Conservation (phyloP, 2,888 invertebrate species). For the Ophioninae sp. region DNA sequence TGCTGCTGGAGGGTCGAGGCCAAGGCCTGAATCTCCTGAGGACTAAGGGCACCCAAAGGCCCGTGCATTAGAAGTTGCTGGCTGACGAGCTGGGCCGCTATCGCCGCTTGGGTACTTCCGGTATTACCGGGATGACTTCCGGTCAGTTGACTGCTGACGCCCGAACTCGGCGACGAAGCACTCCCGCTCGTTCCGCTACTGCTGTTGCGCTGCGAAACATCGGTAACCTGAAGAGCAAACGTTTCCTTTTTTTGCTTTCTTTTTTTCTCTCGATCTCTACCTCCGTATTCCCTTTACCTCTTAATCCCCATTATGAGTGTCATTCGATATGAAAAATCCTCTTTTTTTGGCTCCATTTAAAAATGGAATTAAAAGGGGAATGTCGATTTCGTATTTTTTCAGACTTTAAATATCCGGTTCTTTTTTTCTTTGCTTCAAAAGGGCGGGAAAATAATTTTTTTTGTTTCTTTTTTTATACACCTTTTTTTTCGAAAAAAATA, state of each 20-base stretch:
- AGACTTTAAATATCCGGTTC: neutral
- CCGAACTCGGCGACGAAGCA: constrained; percentile 81
- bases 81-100: constrained; percentile 79
- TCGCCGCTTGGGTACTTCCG: constrained; percentile 76
- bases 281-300: neutral
- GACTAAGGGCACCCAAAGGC: constrained; percentile 74
- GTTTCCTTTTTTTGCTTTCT: constrained; percentile 38
- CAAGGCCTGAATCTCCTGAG: constrained; percentile 81
- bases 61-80: constrained; percentile 80
- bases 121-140: constrained; percentile 76
- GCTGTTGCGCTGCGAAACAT: constrained; percentile 81
- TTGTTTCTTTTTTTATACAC: too few relatives aligned
- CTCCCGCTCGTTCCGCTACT: constrained; percentile 81
- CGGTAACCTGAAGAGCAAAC: constrained; percentile 79
- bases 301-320: neutral
- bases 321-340: neutral
- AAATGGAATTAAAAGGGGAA: neutral
- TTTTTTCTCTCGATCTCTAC: neutral
- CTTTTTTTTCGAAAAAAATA: too few relatives aligned
- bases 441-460: too few relatives aligned
- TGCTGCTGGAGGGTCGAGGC: constrained; percentile 85
- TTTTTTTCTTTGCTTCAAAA: neutral
- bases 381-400: neutral
- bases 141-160: constrained; percentile 81
- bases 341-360: neutral